Evolutionary conservation across 2,113 vertebrate genomes (phyloP).

Genomic region (Pangasianodon gigas): DNA sequence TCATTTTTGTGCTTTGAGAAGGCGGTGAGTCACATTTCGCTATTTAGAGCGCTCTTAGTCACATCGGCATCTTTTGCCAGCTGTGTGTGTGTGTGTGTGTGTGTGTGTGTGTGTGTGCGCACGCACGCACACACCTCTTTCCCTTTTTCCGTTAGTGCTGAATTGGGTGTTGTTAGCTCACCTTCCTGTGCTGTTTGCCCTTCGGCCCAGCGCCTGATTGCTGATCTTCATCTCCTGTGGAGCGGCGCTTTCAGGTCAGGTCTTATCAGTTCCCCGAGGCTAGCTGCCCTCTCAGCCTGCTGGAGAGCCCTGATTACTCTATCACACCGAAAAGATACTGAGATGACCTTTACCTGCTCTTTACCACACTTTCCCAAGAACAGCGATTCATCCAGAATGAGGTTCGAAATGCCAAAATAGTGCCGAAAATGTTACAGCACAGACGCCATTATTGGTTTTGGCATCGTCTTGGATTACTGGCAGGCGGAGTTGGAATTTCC

Average conservation of each 20-base stretch:
- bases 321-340: background rate
- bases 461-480: background rate
- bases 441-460: constrained; percentile 8
- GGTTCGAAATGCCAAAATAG: background rate
- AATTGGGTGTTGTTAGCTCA: background rate
- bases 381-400: background rate
- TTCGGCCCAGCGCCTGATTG: constrained; percentile 36
- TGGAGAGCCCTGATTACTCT: constrained; percentile 35
- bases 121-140: background rate
- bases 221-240: constrained; percentile 13
- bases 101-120: background rate
- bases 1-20: background rate
- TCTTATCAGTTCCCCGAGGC: constrained; percentile 40
- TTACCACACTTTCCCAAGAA: background rate
- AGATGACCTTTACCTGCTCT: background rate
- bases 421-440: background rate
- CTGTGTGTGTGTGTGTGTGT: background rate
- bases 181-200: constrained; percentile 13
- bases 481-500: constrained; percentile 27
- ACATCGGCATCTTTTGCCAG: background rate
- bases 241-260: constrained; percentile 24
- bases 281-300: constrained; percentile 23
- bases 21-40: constrained; percentile 2
- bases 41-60: background rate
- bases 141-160: background rate